Evolutionary conservation across 2,888 invertebrate species (phyloP).

Genomic region (Tinea trinotella): DNA sequence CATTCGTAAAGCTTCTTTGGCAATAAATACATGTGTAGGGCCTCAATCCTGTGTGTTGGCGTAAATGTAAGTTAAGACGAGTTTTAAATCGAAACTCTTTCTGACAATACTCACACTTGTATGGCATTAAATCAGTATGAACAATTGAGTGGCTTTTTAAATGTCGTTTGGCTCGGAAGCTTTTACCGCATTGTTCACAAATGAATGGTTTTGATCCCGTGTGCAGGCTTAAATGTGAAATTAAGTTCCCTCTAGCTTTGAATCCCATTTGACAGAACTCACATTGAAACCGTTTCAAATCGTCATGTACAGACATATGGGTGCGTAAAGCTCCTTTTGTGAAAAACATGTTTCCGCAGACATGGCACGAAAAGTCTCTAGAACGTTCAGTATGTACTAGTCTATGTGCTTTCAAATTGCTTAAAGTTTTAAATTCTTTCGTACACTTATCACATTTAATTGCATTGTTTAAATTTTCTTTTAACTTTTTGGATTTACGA

Average conservation of each 20-base stretch:
- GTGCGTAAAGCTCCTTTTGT: slow-evolving; percentile 58
- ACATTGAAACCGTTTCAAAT: slow-evolving; percentile 54
- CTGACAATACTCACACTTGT: slow-evolving; percentile 53
- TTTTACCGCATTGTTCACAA: slow-evolving; percentile 61
- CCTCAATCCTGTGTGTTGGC: slow-evolving; percentile 63
- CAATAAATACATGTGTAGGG: slow-evolving; percentile 57
- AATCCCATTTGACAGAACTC: slow-evolving; percentile 56
- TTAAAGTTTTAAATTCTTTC: slow-evolving; percentile 53
- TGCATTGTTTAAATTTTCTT: slow-evolving; percentile 30
- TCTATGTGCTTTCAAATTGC: slow-evolving; percentile 52
- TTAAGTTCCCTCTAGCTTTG: slow-evolving; percentile 53
- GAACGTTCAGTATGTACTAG: slow-evolving; percentile 57
- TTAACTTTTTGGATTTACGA: slow-evolving; percentile 24
- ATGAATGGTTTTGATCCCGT: slow-evolving; percentile 57
- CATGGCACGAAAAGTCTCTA: slow-evolving; percentile 55
- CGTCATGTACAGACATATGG: slow-evolving; percentile 57
- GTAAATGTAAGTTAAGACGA: slow-evolving; percentile 50
- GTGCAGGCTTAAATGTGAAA: slow-evolving; percentile 53
- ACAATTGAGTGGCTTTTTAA: slow-evolving; percentile 63
- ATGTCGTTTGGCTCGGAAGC: slow-evolving; percentile 56
- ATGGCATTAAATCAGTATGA: slow-evolving; percentile 61
- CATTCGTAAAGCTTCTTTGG: slow-evolving; percentile 59
- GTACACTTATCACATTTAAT: slow-evolving; percentile 51
- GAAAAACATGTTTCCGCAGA: slow-evolving; percentile 64
- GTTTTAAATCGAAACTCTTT: slow-evolving; percentile 61